These are phyloP conservation scores for Drosophila meridionalis DNA, from an alignment of 2,888 invertebrate genomes.

Conservation along the genomic window DNA sequence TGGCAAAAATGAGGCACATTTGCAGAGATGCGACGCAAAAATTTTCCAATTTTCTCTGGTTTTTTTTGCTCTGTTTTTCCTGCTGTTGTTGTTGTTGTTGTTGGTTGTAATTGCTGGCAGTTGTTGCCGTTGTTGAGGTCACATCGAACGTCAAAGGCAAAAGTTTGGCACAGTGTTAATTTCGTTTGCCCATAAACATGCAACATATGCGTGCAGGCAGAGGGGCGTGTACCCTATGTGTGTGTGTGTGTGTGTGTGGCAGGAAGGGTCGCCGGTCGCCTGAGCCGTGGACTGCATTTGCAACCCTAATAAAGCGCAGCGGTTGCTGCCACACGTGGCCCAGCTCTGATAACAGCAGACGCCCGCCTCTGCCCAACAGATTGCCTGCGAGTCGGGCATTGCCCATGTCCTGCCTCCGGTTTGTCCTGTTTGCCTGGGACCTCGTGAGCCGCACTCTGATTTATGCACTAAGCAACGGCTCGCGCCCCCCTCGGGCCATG, in stretches of 20 bases:
- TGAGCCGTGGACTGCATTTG: constrained; percentile 57
- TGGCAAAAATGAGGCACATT: constrained; percentile 25
- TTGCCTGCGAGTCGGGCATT: constrained; percentile 9
- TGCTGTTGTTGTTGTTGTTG: constrained; percentile 31
- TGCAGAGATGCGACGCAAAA: constrained; percentile 33
- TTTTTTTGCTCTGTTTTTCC: constrained; percentile 15
- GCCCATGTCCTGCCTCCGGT: constrained; percentile 26
- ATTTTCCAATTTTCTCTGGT: constrained; percentile 56
- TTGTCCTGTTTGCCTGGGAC: constrained; percentile 37
- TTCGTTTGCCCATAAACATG: constrained; percentile 78
- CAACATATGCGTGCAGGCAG: constrained; percentile 65
- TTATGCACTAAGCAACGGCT: constrained; percentile 72
- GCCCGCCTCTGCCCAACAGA: constrained; percentile 17
- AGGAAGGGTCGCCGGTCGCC: constrained; percentile 33
- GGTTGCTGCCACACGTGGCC: constrained; percentile 63
- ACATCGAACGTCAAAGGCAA: constrained; percentile 75
- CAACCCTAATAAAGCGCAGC: constrained; percentile 71
- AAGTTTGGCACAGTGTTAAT: constrained; percentile 71
- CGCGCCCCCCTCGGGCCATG: constrained; percentile 10
- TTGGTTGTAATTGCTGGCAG: constrained; percentile 59
- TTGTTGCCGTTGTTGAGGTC: constrained; percentile 70
- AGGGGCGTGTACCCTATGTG: constrained; percentile 28
- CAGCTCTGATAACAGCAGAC: constrained; percentile 63
- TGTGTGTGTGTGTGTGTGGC: constrained; percentile 22
- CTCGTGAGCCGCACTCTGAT: constrained; percentile 52